Evolutionary conservation across 2,888 invertebrate genomes (phyloP).

Genomic region (Lordiphosa andalusiaca): DNA sequence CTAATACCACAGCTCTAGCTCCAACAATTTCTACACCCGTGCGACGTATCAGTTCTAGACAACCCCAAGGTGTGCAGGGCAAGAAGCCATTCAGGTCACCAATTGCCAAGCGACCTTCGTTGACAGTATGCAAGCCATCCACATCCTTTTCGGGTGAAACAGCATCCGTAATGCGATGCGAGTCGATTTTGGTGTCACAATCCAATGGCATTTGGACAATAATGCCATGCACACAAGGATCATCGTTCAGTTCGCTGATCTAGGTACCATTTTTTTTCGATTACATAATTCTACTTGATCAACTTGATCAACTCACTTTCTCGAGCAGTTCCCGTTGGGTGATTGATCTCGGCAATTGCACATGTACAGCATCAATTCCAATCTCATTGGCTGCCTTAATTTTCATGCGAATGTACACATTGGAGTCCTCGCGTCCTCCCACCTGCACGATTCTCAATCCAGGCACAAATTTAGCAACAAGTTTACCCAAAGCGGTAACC

Average conservation of each 20-base stretch:
- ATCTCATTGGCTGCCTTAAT: slow-evolving; percentile 94
- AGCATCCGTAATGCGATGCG: slow-evolving; percentile 91
- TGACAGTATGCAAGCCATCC: slow-evolving; percentile 95
- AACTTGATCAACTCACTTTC: slow-evolving; percentile 68
- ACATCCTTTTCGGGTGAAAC: slow-evolving; percentile 96
- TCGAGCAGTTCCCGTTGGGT: slow-evolving; percentile 86
- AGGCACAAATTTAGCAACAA: slow-evolving; percentile 84
- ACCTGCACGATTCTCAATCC: slow-evolving; percentile 97
- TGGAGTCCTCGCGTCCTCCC: slow-evolving; percentile 97
- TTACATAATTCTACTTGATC: slow-evolving; percentile 10
- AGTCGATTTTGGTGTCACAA: slow-evolving; percentile 89
- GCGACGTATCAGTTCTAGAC: slow-evolving; percentile 89
- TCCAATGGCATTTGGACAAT: slow-evolving; percentile 98
- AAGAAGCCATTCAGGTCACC: slow-evolving; percentile 94
- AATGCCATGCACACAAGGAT: slow-evolving; percentile 93
- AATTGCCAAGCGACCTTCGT: slow-evolving; percentile 94
- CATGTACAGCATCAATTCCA: slow-evolving; percentile 90
- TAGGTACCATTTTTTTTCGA: slow-evolving; percentile 23
- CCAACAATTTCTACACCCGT: slow-evolving; percentile 90
- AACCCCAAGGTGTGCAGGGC: slow-evolving; percentile 98
- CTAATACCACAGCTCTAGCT: slow-evolving; percentile 94
- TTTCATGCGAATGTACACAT: slow-evolving; percentile 98
- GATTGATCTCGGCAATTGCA: slow-evolving; percentile 88
- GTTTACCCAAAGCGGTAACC: slow-evolving; percentile 83
- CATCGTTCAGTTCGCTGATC: slow-evolving; percentile 86